Conservation (phyloP, 2,888 invertebrate species). For the Falcaria lacertinaria region DNA sequence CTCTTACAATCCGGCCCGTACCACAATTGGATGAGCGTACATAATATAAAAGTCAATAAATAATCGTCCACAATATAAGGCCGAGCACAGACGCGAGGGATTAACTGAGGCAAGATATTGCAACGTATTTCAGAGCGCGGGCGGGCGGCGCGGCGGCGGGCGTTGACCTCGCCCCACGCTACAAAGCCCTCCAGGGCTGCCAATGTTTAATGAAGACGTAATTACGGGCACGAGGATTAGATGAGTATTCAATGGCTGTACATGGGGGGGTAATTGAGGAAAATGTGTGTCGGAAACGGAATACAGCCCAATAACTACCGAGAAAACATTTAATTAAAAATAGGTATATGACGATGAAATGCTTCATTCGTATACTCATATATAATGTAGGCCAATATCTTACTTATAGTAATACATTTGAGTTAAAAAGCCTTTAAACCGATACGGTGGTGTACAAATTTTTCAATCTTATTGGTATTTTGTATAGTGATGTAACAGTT, state of each 20-base stretch:
- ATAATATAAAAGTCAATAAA: slow-evolving; percentile 7
- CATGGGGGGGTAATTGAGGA: neutral
- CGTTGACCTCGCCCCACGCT: slow-evolving; percentile 64
- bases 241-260: neutral
- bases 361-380: too few species aligned
- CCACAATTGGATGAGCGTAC: neutral
- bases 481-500: too few species aligned
- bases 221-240: neutral
- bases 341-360: too few species aligned
- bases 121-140: slow-evolving; percentile 64
- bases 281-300: neutral
- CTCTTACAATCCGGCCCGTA: neutral
- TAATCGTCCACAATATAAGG: slow-evolving; percentile 34
- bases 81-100: slow-evolving; percentile 45
- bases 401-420: too few species aligned
- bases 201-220: slow-evolving; percentile 12
- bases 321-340: too few species aligned
- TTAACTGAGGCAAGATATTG: slow-evolving; percentile 64
- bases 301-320: neutral
- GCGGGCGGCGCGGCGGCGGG: slow-evolving; percentile 71
- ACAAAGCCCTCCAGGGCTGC: slow-evolving; percentile 43
- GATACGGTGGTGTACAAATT: too few species aligned
- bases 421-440: too few species aligned
- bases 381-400: too few species aligned
- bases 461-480: too few species aligned